A percentile compares a stretch with the other conserved stretches of the same genome.
phyloP scores from a whole-genome alignment of 2,113 vertebrate genomes.

The Pavo muticus region DNA sequence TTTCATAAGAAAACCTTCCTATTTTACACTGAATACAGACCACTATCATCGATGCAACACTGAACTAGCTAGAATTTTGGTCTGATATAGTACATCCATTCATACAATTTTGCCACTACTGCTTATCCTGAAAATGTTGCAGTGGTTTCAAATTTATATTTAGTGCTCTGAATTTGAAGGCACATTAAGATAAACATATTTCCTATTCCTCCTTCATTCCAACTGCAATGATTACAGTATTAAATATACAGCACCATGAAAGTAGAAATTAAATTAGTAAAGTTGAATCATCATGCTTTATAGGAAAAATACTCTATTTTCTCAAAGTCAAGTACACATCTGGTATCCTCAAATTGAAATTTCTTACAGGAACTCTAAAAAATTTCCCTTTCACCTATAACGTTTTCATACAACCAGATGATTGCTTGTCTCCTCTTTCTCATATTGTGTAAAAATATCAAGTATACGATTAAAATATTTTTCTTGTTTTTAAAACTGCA shows the following conservation, averaged over 20 bases:
- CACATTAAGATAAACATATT: background rate
- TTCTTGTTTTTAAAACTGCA: background rate
- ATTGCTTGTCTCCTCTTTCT: background rate
- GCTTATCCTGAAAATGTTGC: background rate
- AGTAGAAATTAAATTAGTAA: background rate
- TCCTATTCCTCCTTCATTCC: background rate
- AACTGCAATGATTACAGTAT: background rate
- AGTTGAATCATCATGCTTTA: background rate
- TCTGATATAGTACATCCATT: background rate
- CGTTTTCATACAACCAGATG: background rate
- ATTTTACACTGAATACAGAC: background rate
- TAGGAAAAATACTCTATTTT: background rate
- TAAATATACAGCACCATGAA: background rate
- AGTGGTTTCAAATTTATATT: background rate
- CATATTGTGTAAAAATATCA: background rate
- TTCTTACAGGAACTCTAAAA: background rate
- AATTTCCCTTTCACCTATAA: background rate
- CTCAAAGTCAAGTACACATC: background rate
- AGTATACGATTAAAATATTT: background rate
- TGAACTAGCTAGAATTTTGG: background rate
- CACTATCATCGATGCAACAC: background rate
- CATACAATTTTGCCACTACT: background rate
- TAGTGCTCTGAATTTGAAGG: background rate
- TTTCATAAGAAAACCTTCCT: background rate
- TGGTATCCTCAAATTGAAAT: background rate